These are phyloP conservation scores for Mesopsocus fuscifrons DNA, from an alignment of 2,888 invertebrate genomes.

Conservation along the genomic window DNA sequence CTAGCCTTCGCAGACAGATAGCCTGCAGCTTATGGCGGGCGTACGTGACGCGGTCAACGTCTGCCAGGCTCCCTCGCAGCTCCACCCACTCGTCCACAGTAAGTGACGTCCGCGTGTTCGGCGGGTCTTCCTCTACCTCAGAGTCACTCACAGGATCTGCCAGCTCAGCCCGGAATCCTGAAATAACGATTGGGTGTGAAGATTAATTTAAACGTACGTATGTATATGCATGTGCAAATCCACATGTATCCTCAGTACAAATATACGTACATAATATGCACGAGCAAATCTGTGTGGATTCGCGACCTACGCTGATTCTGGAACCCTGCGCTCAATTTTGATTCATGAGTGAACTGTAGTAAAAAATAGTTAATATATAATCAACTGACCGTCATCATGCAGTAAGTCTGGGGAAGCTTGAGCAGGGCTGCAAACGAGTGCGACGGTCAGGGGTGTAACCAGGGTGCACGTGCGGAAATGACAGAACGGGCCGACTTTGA, in stretches of 20 bases:
- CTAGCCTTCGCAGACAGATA: slow-evolving; percentile 16
- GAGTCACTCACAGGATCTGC: slow-evolving; percentile 26
- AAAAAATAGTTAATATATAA: too few species aligned
- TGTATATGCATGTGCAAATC: too few species aligned
- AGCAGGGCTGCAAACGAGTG: slow-evolving; percentile 55
- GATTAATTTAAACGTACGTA: too few species aligned
- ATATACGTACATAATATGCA: too few species aligned
- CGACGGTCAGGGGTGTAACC: slow-evolving; percentile 61
- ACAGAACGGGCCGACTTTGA: slow-evolving; percentile 44
- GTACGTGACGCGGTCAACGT: slow-evolving; percentile 42
- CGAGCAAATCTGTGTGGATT: too few species aligned
- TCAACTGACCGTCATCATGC: not conserved
- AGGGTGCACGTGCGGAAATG: slow-evolving; percentile 62
- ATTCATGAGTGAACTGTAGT: too few species aligned
- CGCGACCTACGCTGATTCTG: too few species aligned
- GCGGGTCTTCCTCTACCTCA: slow-evolving; percentile 31
- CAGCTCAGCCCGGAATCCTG: slow-evolving; percentile 13
- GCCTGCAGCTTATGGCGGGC: slow-evolving; percentile 44
- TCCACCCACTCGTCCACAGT: slow-evolving; percentile 57
- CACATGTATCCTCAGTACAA: too few species aligned
- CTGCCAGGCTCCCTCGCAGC: slow-evolving; percentile 46
- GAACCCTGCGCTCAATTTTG: too few species aligned
- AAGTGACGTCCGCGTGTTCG: slow-evolving; percentile 29
- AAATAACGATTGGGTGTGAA: too few species aligned
- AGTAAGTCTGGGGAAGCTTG: slow-evolving; percentile 33